Percentiles rank a stretch among this genome's conserved stretches.
Conservation (phyloP, 2,888 invertebrate species). For the Brachyopa scutellaris region DNA sequence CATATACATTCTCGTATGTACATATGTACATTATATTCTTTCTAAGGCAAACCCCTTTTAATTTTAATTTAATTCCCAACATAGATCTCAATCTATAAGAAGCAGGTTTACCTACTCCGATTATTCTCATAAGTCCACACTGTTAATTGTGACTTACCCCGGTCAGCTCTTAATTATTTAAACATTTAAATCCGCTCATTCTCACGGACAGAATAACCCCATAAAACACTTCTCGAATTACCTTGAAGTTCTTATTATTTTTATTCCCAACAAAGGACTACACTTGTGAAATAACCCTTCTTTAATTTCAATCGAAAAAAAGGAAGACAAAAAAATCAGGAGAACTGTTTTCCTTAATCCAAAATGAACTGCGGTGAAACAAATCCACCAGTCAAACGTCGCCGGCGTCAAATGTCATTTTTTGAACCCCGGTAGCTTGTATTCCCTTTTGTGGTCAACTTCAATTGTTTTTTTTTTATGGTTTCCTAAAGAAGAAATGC, state of each 20-base stretch:
- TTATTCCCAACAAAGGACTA: conserved; percentile 28
- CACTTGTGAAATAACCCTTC: conserved; percentile 68
- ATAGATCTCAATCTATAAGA: too few species aligned
- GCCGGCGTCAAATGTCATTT: conserved; percentile 60
- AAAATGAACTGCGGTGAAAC: conserved; percentile 29
- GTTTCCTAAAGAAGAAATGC: conserved; percentile 38
- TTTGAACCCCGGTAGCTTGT: conserved; percentile 52
- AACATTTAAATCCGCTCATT: too few species aligned
- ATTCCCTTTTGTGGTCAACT: conserved; percentile 51
- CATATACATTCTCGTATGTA: too few species aligned
- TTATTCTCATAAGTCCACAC: too few species aligned
- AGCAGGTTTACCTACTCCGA: too few species aligned
- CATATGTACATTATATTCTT: too few species aligned
- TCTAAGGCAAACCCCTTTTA: too few species aligned
- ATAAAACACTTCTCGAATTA: conserved; percentile 21
- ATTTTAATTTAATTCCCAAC: too few species aligned
- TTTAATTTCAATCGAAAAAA: conserved; percentile 47
- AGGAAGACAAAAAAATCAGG: conserved; percentile 11
- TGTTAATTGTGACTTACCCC: too few species aligned
- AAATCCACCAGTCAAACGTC: conserved; percentile 46
- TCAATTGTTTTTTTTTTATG: conserved; percentile 28
- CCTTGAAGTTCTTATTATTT: conserved; percentile 2
- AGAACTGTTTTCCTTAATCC: conserved; percentile 5
- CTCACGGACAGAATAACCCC: too few species aligned
- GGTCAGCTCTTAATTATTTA: too few species aligned